These are phyloP conservation scores for Pipa parva DNA, from an alignment of 2,113 vertebrate genomes.

Conservation along the genomic window DNA sequence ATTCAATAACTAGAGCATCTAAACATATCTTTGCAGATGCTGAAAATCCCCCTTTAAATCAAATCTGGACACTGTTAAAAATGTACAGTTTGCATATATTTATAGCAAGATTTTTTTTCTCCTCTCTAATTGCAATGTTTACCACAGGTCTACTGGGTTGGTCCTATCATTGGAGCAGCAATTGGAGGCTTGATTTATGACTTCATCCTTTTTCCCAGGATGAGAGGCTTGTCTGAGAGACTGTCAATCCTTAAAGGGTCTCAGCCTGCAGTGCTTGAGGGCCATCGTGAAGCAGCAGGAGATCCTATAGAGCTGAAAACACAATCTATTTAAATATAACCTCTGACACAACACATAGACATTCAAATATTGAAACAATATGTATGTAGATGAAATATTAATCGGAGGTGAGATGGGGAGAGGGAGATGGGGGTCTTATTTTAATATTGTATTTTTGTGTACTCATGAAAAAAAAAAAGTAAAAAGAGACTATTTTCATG, in stretches of 20 bases:
- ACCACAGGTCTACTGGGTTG: conserved; percentile 86
- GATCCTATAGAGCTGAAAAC: conserved; percentile 88
- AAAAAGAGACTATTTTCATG: conserved; percentile 28
- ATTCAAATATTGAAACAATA: conserved; percentile 17
- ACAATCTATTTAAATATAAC: conserved; percentile 73
- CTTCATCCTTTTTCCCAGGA: conserved; percentile 84
- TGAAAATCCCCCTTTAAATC: no score
- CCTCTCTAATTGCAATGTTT: no score
- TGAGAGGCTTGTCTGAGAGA: conserved; percentile 81
- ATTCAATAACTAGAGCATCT: no score
- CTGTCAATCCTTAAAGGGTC: conserved; percentile 83
- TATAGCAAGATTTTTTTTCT: neutral
- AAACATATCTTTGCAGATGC: no score
- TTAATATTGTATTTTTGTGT: conserved; percentile 39
- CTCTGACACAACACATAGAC: conserved; percentile 26
- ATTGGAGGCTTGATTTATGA: conserved; percentile 82
- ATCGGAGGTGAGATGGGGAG: conserved; percentile 24
- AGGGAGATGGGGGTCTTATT: conserved; percentile 3
- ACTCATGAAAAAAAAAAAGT: conserved; percentile 28
- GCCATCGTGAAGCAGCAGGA: conserved; percentile 69
- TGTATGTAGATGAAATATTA: conserved; percentile 30
- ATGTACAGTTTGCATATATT: no score
- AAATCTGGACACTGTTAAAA: no score
- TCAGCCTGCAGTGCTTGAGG: conserved; percentile 64
- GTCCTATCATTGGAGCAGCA: conserved; percentile 80